Evolutionary conservation across 2,113 vertebrate species (phyloP).

Genomic region (Pungitius pungitius): DNA sequence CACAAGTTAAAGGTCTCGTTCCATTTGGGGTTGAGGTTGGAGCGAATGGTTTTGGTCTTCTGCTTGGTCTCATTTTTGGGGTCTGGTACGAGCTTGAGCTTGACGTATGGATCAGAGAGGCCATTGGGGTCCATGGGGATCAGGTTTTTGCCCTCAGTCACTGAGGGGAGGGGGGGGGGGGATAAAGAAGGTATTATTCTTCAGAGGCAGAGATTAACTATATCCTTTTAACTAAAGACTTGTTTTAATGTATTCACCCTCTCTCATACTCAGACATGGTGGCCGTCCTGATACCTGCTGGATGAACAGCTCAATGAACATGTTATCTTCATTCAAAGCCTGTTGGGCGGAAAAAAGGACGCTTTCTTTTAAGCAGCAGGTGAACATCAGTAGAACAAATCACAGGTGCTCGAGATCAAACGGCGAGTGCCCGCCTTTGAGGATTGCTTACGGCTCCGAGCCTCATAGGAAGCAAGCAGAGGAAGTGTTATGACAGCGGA

Average conservation of each 20-base stretch:
- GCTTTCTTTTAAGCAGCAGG: slow-evolving; percentile 26
- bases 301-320: neutral
- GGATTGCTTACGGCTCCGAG: slow-evolving; percentile 18
- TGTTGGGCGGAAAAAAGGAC: neutral
- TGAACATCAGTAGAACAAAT: slow-evolving; percentile 37
- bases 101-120: slow-evolving; percentile 95
- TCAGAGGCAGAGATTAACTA: neutral
- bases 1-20: slow-evolving; percentile 94
- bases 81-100: slow-evolving; percentile 97
- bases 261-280: neutral
- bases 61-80: slow-evolving; percentile 97
- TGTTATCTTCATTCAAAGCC: neutral
- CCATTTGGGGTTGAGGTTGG: slow-evolving; percentile 93
- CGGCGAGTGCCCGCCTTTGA: neutral
- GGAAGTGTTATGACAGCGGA: slow-evolving; percentile 23
- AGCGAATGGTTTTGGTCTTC: slow-evolving; percentile 97
- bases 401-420: slow-evolving; percentile 41
- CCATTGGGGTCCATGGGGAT: slow-evolving; percentile 99
- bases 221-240: neutral
- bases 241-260: neutral
- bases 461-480: slow-evolving; percentile 20
- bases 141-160: slow-evolving; percentile 92
- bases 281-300: neutral
- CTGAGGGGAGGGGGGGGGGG: slow-evolving; percentile 65
- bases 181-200: neutral